Base-by-base conservation (phyloP, 2,888 invertebrate genomes). In the Limulus polyphemus region DNA sequence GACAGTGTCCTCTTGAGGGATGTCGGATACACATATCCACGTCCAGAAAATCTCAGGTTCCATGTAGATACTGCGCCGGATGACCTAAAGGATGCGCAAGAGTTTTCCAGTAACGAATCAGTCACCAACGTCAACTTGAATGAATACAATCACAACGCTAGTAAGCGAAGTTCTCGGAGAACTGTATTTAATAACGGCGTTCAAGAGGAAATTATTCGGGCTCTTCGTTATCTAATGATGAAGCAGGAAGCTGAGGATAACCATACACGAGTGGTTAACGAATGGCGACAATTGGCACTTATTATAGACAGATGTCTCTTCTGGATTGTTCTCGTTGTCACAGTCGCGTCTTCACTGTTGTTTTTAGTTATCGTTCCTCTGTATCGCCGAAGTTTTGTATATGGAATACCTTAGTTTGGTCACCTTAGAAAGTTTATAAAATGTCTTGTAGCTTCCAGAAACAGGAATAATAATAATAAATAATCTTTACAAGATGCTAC, bases 201-300 rank as follows among this genome's bases (percentile, higher is more conserved):
- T 14, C 77, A 78, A 65, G 77, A 78, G 61, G 77, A 79, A 64
- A 75, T 79, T 47, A 68, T 79, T 16, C 71, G 74, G 59, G 77
- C 79, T 11, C 72, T 81, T 55, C 73, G 74, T 62, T 73, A 75
- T 64, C 74, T 81, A 17, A 72, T 80, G 50, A 74, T 75, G 52
- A 75, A 78, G 60, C 80, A 81, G 65, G 79, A 80, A 65, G 69
- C 72, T 47, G 75, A 77, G 57, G 77, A 77, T 63, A 70, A 71
- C 16, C 75, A 78, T 62, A 76, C 76, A 67, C 73, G 75, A 58
- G 72, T 79, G 51, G 75, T 79, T 47, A 77, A 79, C 64, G 81
- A 81, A 69, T 81, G 81, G 81, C 71, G 81, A 48, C 77, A 79
- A 62, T 75, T 81, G 32, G 81, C 81, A 7, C 76, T 79, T 66